Evolutionary conservation across 2,888 invertebrate genomes (phyloP).

Genomic region (Nasonia oneida): DNA sequence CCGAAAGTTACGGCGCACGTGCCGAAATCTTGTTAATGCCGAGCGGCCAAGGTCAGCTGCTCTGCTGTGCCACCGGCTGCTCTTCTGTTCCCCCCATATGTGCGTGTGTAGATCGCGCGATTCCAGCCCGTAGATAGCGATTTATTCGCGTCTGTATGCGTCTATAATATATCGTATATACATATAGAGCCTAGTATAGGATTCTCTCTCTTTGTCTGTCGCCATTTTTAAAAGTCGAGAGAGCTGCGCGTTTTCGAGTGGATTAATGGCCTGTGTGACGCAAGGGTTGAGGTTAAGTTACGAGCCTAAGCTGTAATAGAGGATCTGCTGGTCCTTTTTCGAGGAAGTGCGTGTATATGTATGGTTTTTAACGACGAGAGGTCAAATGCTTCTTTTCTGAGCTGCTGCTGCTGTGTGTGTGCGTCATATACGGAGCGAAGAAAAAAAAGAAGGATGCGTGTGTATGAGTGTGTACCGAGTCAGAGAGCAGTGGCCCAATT

Average conservation of each 20-base stretch:
- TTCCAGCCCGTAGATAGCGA: conserved; percentile 51
- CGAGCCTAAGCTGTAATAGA: background rate
- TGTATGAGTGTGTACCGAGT: background rate
- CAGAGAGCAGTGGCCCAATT: background rate
- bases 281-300: background rate
- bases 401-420: background rate
- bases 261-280: conserved; percentile 15
- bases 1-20: conserved; percentile 72
- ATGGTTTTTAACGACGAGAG: background rate
- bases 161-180: background rate
- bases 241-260: background rate
- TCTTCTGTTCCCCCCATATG: background rate
- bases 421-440: background rate
- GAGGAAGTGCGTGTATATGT: background rate
- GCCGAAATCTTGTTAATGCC: conserved; percentile 75
- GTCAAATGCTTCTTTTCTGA: background rate
- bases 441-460: background rate
- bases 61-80: background rate
- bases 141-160: conserved; percentile 3
- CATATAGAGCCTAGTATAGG: background rate
- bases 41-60: conserved; percentile 71
- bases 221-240: conserved; percentile 55
- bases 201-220: conserved; percentile 1
- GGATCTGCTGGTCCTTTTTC: background rate
- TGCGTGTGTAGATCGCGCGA: background rate